Conservation (phyloP, 2,888 invertebrate genomes). For the Apotomis turbidana region DNA sequence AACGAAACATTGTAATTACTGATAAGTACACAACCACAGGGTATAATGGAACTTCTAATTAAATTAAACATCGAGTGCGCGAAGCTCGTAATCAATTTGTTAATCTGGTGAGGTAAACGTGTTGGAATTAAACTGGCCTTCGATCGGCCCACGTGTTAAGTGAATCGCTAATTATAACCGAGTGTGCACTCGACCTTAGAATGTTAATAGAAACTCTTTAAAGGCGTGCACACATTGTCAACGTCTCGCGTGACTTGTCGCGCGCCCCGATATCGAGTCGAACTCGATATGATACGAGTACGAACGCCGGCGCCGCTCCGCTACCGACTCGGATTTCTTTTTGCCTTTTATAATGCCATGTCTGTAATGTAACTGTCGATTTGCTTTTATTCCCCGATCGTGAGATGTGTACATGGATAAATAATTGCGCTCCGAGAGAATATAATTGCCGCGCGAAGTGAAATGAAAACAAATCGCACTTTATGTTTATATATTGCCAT, state of each 20-base stretch:
- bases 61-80: conserved; percentile 38
- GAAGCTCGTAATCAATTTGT: conserved; percentile 41
- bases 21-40: conserved; percentile 40
- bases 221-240: conserved; percentile 43
- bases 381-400: conserved; percentile 63
- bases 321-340: conserved; percentile 53
- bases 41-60: conserved; percentile 42
- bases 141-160: conserved; percentile 38
- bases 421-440: conserved; percentile 61
- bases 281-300: conserved; percentile 35
- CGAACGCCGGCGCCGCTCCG: conserved; percentile 43
- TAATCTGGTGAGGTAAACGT: conserved; percentile 41
- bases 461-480: conserved; percentile 36
- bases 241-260: conserved; percentile 27
- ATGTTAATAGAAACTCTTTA: conserved; percentile 39
- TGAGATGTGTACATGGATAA: conserved; percentile 66
- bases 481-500: conserved; percentile 34
- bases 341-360: conserved; percentile 39
- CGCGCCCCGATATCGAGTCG: conserved; percentile 19
- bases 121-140: conserved; percentile 39
- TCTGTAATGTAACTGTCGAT: conserved; percentile 57
- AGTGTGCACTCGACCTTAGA: conserved; percentile 35
- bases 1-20: conserved; percentile 41
- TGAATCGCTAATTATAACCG: conserved; percentile 40
- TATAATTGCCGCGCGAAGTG: conserved; percentile 35